Base-by-base conservation (phyloP, 2,888 invertebrate genomes). In the Electrophaes corylata region DNA sequence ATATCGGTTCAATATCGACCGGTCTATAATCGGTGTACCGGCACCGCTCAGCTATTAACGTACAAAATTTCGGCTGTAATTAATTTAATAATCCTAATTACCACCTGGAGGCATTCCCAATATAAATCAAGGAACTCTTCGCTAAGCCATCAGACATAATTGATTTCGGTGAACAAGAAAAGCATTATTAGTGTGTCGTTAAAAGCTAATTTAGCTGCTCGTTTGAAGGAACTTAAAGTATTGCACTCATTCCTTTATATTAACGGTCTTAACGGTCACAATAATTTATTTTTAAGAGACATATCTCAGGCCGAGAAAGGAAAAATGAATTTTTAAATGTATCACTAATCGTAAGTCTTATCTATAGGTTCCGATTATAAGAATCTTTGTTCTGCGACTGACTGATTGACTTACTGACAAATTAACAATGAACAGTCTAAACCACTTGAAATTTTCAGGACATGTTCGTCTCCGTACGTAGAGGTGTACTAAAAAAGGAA, bases 121-220 rank as follows among this genome's bases (percentile, higher is more conserved):
- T 82, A 85, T 83, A 83, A 84, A 84, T 83, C 77, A 80, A 77
- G 72, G 76, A 76, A 69, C 70, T 74, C 75, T 79, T 78, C 81
- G 70, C 77, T 70, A 62, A 64, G 66, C 78, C 75, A 84, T 88
- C 84, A 87, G 75, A 73, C 72, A 72, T 87, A 88, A 88, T 88
- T 88, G 88, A 84, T 86, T 87, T 78, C 73, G 78, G 76, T 73
- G 68, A 69, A 70, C 64, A 62, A 65, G 66, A 69, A 70, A 78
- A 75, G 67, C 44, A 66, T 71, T 72, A 73, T 72, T 73, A 70
- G 71, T 65, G 71, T 66, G 64, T 77, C 73, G 74, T 84, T 79
- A 80, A 76, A 71, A 66, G 59, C 64, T 67, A 64, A 69, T 75
- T 73, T 71, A 70, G 65, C 66, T 66, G 56, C 62, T 62, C 69